Percentiles rank a stretch among this genome's conserved stretches.
These are phyloP conservation scores for Drosophila nannoptera DNA, from an alignment of 1,140 invertebrate genomes.

Conservation along the genomic window DNA sequence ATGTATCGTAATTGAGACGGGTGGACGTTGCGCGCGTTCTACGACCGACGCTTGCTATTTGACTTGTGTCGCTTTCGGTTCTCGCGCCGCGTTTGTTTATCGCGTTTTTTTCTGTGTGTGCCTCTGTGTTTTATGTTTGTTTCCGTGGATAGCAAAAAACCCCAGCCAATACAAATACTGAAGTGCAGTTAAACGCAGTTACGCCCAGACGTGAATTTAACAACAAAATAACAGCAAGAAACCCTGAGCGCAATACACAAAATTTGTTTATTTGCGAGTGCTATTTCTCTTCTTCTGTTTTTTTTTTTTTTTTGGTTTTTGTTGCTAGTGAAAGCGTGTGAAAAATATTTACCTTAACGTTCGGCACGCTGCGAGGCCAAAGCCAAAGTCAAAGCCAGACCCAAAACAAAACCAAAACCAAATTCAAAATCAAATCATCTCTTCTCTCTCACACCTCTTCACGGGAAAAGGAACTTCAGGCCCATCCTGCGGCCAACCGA, in stretches of 20 bases:
- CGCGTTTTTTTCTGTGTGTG: slow-evolving; percentile 16
- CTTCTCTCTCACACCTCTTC: slow-evolving; percentile 2
- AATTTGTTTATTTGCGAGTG: slow-evolving; percentile 28
- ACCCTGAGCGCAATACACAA: slow-evolving; percentile 7
- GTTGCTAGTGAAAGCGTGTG: slow-evolving; percentile 71
- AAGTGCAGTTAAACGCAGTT: slow-evolving; percentile 22
- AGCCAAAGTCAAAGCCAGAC: slow-evolving; percentile 25
- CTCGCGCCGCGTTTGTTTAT: slow-evolving; percentile 22
- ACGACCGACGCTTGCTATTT: slow-evolving; percentile 1
- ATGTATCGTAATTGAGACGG: slow-evolving; percentile 24
- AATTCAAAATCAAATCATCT: slow-evolving; percentile 19
- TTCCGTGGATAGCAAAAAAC: slow-evolving; percentile 7
- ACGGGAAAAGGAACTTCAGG: not conserved
- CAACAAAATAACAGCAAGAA: slow-evolving; percentile 7
- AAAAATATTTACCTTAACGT: slow-evolving; percentile 55
- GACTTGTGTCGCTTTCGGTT: slow-evolving; percentile 21
- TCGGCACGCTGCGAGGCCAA: slow-evolving; percentile 27
- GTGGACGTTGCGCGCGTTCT: not conserved
- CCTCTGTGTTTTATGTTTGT: slow-evolving; percentile 28
- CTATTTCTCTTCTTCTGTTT: too few relatives aligned
- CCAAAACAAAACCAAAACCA: slow-evolving; percentile 11
- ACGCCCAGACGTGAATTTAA: slow-evolving; percentile 2
- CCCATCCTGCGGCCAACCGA: slow-evolving; percentile 50
- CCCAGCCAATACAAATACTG: slow-evolving; percentile 9
- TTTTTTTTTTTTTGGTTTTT: slow-evolving; percentile 35